Conservation (phyloP, 2,888 invertebrate genomes). For the Drosophila nr. perissopoda region DNA sequence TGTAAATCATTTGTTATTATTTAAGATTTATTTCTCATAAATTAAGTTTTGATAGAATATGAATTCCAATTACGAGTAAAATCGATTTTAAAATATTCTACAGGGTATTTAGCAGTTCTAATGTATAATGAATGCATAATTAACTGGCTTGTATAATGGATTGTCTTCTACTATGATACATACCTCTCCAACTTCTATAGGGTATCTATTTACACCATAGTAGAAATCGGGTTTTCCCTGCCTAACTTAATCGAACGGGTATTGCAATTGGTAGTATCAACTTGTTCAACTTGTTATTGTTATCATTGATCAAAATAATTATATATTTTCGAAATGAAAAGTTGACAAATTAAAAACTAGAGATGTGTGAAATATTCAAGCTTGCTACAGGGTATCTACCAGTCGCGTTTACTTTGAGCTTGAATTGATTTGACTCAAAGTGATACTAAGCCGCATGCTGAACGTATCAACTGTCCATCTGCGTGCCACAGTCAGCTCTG, state of each 20-base stretch:
- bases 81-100: neutral
- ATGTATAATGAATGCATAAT: neutral
- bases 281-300: neutral
- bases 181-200: neutral
- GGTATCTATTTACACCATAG: neutral
- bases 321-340: neutral
- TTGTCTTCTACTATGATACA: neutral
- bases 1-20: neutral
- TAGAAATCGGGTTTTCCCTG: neutral
- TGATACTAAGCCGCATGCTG: slow-evolving; percentile 21
- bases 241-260: neutral
- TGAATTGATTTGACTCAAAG: no score
- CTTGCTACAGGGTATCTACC: slow-evolving; percentile 2
- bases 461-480: slow-evolving; percentile 40
- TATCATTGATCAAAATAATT: neutral
- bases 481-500: slow-evolving; percentile 37
- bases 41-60: neutral
- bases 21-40: no score
- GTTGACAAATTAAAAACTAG: neutral
- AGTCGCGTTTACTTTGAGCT: neutral
- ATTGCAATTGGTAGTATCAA: neutral
- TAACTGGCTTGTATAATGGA: neutral
- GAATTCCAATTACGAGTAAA: neutral
- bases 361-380: neutral
- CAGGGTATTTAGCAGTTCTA: neutral